Evolutionary conservation across 1,140 invertebrate species (phyloP).

Genomic region (Druon quercuslanigerum): DNA sequence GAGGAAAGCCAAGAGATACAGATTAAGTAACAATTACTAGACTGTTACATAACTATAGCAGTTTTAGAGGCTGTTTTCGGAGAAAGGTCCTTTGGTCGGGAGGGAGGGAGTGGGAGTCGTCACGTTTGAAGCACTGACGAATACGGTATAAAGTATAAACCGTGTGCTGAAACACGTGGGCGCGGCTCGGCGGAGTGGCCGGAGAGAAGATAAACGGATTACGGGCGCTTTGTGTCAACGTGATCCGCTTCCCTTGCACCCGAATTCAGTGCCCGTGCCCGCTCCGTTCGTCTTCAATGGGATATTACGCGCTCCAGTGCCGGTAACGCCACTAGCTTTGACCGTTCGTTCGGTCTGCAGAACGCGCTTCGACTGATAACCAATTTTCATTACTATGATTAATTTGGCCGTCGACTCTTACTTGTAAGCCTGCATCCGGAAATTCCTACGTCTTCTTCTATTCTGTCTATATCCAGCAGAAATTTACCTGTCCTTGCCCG

Average conservation of each 20-base stretch:
- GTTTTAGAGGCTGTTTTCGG: background rate
- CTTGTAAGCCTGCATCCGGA: background rate
- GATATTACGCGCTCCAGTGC: slow-evolving; percentile 69
- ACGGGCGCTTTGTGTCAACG: slow-evolving; percentile 71
- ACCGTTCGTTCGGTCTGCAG: slow-evolving; percentile 38
- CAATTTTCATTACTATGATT: slow-evolving; percentile 72
- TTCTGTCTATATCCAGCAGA: background rate
- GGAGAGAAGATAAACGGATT: slow-evolving; percentile 74
- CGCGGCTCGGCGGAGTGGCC: slow-evolving; percentile 61
- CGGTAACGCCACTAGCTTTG: slow-evolving; percentile 62
- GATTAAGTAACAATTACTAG: background rate
- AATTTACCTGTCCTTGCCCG: too few species aligned
- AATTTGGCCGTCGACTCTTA: slow-evolving; percentile 50
- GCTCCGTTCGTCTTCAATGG: slow-evolving; percentile 62
- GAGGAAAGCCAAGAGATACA: too few species aligned
- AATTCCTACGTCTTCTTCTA: slow-evolving; percentile 23
- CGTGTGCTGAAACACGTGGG: slow-evolving; percentile 64
- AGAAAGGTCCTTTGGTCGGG: background rate
- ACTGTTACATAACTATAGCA: background rate
- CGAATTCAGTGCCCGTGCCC: slow-evolving; percentile 54
- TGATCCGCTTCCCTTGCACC: slow-evolving; percentile 69
- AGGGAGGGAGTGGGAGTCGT: background rate
- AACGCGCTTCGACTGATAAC: slow-evolving; percentile 69
- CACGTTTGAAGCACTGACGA: slow-evolving; percentile 1
- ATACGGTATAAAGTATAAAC: slow-evolving; percentile 1